Base-by-base conservation (phyloP, 2,888 invertebrate genomes). In the Ophion obscuratus region DNA sequence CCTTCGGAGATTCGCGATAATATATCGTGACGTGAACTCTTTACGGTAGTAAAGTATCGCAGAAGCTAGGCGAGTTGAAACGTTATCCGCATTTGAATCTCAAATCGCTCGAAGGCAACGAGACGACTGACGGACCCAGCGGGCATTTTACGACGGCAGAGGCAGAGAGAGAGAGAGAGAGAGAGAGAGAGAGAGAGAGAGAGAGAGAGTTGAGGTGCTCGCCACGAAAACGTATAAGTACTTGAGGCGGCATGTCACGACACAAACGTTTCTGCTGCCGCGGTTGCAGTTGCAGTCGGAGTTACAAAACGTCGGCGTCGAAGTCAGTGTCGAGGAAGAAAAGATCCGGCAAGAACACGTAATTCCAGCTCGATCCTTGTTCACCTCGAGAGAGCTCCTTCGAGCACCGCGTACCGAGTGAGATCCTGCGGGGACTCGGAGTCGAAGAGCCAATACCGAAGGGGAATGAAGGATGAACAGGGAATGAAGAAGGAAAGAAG, bases 31-130 rank as follows among this genome's bases (percentile, higher is more conserved):
- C 61, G 68, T n/a, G 47, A 70, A 78, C 67, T 78, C 44, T 78
- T 78, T 44, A 70, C 40, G 61, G 68, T 57, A 47, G 68, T 61
- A 80, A 80, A 73, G n/a, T n/a, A 64, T 64, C 17, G 80, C 73
- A 73, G 73, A 66, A 73, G 80, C 73, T 71, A 80, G 80, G 44
- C 57, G 66, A 81, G 88, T 74, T 70, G 44, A 76, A 81, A 85
- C 84, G 87, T 89, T 90, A 89, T 89, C 90, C 86, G 85, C 88
- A 89, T 89, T 89, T 87, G 87, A 89, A 90, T 91, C 90, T 88
- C 86, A 87, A 88, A 89, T 89, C 86, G 89, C 82, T 87, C 89
- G 82, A 14, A 84, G 87, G 86, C 84, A 87, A 87, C 88, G 88
- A 88, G 84, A 53, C 17, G 53, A 53, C 53, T 53, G 53, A 53